These are phyloP conservation scores for Apis florea DNA, from an alignment of 1,140 invertebrate species.

Conservation along the genomic window DNA sequence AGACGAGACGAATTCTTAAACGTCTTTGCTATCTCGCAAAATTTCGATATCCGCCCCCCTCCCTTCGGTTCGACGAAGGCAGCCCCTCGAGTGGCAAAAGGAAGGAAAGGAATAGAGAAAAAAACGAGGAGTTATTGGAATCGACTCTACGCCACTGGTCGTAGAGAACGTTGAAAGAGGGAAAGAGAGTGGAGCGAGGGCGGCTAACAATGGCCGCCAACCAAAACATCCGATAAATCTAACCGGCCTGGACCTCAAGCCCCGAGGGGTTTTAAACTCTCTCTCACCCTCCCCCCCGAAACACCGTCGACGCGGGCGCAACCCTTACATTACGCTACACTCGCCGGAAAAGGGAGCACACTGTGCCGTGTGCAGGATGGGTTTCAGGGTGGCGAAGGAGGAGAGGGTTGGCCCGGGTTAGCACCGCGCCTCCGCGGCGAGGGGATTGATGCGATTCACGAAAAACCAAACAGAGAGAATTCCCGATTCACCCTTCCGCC, in stretches of 20 bases:
- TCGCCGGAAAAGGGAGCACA: constrained; percentile 69
- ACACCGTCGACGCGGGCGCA: constrained; percentile 72
- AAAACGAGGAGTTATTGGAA: constrained; percentile 51
- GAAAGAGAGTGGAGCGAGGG: constrained; percentile 66
- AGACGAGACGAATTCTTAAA: constrained; percentile 13
- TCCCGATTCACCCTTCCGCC: constrained; percentile 47
- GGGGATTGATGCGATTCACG: constrained; percentile 72
- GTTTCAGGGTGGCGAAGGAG: constrained; percentile 50
- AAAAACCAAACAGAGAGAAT: constrained; percentile 76
- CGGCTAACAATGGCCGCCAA: constrained; percentile 80
- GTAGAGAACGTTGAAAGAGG: constrained; percentile 63
- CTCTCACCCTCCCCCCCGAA: constrained; percentile 68
- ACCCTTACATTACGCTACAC: constrained; percentile 79
- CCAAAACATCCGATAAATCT: constrained; percentile 82
- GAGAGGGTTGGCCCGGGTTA: constrained; percentile 43
- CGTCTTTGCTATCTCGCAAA: constrained; percentile 1
- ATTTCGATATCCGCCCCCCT: neutral
- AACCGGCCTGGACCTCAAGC: constrained; percentile 79
- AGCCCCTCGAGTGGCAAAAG: neutral
- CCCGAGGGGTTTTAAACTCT: constrained; percentile 79
- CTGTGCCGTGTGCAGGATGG: constrained; percentile 65
- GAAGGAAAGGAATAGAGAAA: constrained; percentile 32
- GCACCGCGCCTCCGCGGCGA: constrained; percentile 33
- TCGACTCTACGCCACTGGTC: constrained; percentile 60
- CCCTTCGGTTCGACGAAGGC: neutral